Evolutionary conservation across 2,888 invertebrate genomes (phyloP).

Genomic region (Notodonta dromedarius): DNA sequence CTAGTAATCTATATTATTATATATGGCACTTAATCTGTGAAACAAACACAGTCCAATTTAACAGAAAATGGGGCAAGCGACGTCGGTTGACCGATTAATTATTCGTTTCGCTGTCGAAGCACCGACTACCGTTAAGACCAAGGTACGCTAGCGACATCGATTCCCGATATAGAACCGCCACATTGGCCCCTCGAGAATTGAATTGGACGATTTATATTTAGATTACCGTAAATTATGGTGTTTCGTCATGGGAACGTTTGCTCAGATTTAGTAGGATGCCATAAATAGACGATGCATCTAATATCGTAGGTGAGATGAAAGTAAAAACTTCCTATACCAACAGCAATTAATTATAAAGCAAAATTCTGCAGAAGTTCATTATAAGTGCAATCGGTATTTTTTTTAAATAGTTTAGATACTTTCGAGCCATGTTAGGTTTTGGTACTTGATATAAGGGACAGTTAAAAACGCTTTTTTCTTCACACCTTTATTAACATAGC

Average conservation of each 20-base stretch:
- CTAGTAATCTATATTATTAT: background rate
- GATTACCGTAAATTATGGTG: background rate
- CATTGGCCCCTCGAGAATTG: conserved; percentile 3
- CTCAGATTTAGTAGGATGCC: background rate
- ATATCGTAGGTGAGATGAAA: too few species aligned
- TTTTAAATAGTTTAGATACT: too few species aligned
- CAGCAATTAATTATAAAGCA: too few species aligned
- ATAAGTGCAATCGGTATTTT: too few species aligned
- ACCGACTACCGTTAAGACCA: conserved; percentile 53
- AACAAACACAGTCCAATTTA: conserved; percentile 52
- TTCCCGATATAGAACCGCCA: conserved; percentile 51
- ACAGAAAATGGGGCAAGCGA: conserved; percentile 59
- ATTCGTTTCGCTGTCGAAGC: conserved; percentile 66
- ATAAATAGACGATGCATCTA: background rate
- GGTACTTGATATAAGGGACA: too few species aligned
- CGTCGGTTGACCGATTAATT: conserved; percentile 77
- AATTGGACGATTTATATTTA: conserved; percentile 37
- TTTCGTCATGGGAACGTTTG: background rate
- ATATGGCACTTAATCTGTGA: conserved; percentile 22
- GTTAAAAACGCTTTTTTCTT: too few species aligned
- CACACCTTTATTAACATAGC: too few species aligned
- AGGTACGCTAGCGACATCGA: conserved; percentile 68
- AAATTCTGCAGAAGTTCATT: too few species aligned
- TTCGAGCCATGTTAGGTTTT: too few species aligned
- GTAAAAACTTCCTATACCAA: too few species aligned